A percentile compares a stretch with the other conserved stretches of the same genome.
These are phyloP conservation scores for Isichthys henryi DNA, from an alignment of 2,113 vertebrate species.

Conservation along the genomic window DNA sequence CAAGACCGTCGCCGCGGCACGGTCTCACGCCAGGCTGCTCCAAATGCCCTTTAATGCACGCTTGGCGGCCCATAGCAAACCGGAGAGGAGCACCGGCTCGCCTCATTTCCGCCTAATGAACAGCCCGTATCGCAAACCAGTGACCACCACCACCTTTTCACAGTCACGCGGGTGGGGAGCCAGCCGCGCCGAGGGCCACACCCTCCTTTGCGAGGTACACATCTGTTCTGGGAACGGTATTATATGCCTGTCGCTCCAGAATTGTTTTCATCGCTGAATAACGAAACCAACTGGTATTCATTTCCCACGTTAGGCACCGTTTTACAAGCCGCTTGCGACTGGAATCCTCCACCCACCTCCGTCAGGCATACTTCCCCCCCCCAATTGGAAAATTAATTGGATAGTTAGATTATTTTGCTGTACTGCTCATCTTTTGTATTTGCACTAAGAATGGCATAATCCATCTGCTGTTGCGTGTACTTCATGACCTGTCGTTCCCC, in stretches of 20 bases:
- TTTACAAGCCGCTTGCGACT: neutral
- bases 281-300: neutral
- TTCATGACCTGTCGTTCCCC: slow-evolving; percentile 42
- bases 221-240: neutral
- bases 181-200: neutral
- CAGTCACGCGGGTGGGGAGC: neutral
- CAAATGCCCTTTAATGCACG: neutral
- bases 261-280: neutral
- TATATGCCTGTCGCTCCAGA: neutral
- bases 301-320: neutral
- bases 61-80: too few species aligned
- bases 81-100: neutral
- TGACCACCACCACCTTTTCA: neutral
- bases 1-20: too few species aligned
- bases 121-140: neutral
- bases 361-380: neutral
- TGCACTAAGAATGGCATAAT: slow-evolving; percentile 65
- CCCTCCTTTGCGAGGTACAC: neutral
- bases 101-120: neutral
- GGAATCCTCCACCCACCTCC: neutral
- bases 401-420: neutral
- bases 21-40: neutral
- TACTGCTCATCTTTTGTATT: slow-evolving; percentile 34
- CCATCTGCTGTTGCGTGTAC: slow-evolving; percentile 54
- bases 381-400: neutral